Evolutionary conservation across 2,888 invertebrate genomes (phyloP).

Genomic region (Nezara viridula): DNA sequence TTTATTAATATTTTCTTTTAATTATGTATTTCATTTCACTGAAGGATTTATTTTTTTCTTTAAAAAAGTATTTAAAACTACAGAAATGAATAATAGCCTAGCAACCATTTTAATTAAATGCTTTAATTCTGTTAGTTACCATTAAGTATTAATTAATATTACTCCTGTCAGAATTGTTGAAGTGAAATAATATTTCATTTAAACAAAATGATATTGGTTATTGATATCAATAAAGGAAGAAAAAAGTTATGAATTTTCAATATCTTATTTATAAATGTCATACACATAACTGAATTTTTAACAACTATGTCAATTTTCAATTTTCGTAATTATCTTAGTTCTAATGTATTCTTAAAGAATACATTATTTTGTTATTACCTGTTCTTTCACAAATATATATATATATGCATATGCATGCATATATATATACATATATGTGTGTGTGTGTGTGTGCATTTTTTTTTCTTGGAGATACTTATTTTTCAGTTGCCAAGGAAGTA

Average conservation of each 20-base stretch:
- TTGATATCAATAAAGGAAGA: neutral
- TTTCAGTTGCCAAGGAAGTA: neutral
- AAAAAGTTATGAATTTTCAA: neutral
- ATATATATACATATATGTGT: neutral
- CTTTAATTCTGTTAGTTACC: slow-evolving; percentile 27
- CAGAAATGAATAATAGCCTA: neutral
- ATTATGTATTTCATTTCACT: neutral
- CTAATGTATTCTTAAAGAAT: no score
- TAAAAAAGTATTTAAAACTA: neutral
- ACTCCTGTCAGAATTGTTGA: neutral
- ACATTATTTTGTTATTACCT: no score
- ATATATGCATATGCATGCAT: neutral
- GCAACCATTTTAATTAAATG: neutral
- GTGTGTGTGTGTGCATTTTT: no score
- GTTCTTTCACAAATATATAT: neutral
- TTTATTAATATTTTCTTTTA: neutral
- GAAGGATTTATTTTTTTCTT: neutral
- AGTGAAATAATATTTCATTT: neutral
- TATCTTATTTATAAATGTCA: neutral
- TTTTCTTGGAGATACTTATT: no score
- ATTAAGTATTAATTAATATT: slow-evolving; percentile 12
- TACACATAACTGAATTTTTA: neutral
- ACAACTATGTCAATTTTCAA: neutral
- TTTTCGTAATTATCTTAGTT: neutral
- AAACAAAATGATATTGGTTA: neutral